phyloP scores from a whole-genome alignment of 2,797 vertebrate species.

The Chelidonichthys spinosus region DNA sequence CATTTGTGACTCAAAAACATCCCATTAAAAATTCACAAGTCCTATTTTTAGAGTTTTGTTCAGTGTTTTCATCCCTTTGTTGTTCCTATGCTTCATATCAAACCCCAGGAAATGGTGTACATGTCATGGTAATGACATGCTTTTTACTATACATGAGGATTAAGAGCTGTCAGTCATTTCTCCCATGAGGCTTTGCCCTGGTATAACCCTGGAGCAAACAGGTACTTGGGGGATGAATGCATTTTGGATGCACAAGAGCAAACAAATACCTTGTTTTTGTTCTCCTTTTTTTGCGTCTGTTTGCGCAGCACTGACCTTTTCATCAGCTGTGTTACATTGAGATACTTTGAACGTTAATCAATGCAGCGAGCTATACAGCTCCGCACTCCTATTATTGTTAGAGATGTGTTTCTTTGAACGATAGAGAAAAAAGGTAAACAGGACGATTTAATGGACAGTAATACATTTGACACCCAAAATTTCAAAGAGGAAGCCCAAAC shows the following conservation, averaged over 20 bases:
- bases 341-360: conserved; percentile 40
- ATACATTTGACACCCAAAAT: conserved; percentile 32
- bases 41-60: conserved; percentile 58
- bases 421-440: conserved; percentile 20
- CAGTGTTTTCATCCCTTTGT: conserved; percentile 55
- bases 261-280: conserved; percentile 26
- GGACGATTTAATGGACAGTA: conserved; percentile 7
- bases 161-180: conserved; percentile 76
- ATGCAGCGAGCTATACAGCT: conserved; percentile 14
- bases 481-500: conserved; percentile 45
- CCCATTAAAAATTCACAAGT: conserved; percentile 52
- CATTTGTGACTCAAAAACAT: conserved; percentile 55
- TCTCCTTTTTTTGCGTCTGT: conserved; percentile 3
- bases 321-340: conserved; percentile 30
- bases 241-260: conserved; percentile 55
- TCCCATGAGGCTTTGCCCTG: conserved; percentile 64
- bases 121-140: conserved; percentile 76
- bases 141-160: conserved; percentile 71
- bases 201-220: conserved; percentile 59
- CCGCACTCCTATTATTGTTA: neutral
- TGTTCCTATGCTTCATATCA: conserved; percentile 40
- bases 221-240: conserved; percentile 61
- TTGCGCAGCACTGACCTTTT: conserved; percentile 31
- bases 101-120: conserved; percentile 63
- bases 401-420: conserved; percentile 33